These are phyloP conservation scores for Enteromius unitaeniatus DNA, from an alignment of 2,797 vertebrate species.

Conservation along the genomic window DNA sequence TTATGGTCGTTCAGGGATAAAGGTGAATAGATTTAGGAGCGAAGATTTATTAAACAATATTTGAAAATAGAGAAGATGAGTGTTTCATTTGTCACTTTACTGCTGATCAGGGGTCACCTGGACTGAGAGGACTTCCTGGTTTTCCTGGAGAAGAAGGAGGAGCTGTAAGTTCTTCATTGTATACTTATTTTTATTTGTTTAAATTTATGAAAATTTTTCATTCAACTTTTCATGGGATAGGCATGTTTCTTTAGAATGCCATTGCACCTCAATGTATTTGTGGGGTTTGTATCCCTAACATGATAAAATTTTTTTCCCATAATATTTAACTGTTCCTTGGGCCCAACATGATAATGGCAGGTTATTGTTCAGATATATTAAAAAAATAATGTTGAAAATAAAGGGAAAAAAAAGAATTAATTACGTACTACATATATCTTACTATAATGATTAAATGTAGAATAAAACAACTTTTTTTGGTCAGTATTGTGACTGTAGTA, in stretches of 20 bases:
- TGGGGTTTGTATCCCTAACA: neutral
- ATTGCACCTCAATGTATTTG: neutral
- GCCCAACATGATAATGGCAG: neutral
- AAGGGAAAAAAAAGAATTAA: neutral
- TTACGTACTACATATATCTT: neutral
- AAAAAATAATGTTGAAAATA: neutral
- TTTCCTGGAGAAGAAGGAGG: slow-evolving; percentile 88
- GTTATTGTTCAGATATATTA: neutral
- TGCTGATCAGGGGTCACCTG: slow-evolving; percentile 77
- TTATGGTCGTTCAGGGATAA: slow-evolving; percentile 73
- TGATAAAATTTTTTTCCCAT: neutral
- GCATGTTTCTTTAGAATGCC: neutral
- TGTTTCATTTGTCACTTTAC: slow-evolving; percentile 17
- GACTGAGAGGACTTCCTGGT: slow-evolving; percentile 79
- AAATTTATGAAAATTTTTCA: neutral
- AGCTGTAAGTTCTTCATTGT: slow-evolving; percentile 74
- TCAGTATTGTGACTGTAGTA: neutral
- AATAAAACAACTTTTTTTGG: neutral
- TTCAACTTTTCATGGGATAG: neutral
- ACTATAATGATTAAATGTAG: neutral
- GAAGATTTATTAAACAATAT: neutral
- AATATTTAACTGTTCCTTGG: neutral
- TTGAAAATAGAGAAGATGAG: neutral
- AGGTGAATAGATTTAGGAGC: slow-evolving; percentile 74
- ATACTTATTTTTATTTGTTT: neutral